Base-by-base conservation (phyloP, 2,888 invertebrate species). In the Catotricha subobsoleta region DNA sequence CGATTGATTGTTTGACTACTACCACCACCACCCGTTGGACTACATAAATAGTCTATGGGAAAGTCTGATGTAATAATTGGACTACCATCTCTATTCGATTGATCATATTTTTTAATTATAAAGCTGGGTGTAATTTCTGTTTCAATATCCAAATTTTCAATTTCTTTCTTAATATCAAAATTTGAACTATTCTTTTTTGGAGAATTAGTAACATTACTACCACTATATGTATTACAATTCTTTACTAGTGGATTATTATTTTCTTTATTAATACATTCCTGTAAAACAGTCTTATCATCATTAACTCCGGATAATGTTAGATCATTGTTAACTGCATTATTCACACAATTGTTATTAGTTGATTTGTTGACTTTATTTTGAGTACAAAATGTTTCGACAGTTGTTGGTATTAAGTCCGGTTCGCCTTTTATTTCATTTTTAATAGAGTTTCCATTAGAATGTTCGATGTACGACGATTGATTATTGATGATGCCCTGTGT, bases 61-160 rank as follows among this genome's bases (percentile, higher is more conserved):
- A 48, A 48, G 10, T 48, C 49, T 9, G 41, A 36, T 36, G 36
- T 12, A 20, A 18, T 25, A 23, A 36, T 28, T 29, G 41, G 41
- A 13, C 41, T 41, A 13, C 13, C n/a, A 15, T 36, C 36, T 4
- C 15, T 25, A 16, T 33, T 39, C 15, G 45, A 16, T 27, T 25
- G 30, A 31, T 43, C 47, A 29, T 39, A 45, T 34, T 62, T 64
- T 41, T 61, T 64, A 59, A 60, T 57, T 2, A 64, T 63, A 23
- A 62, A 60, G 46, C 58, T 60, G 1, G 63, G 60, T 15, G 57
- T 57, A 15, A 64, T 52, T 48, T 64, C 64, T 5, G 62, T 57
- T 47, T 64, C 63, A 37, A 63, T 63, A 45, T 58, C 64, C 45
- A 60, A 62, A 46, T 58, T 54, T 31, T 62, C 60, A 10, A 49